These are phyloP conservation scores for Drosophila sp. DNA, from an alignment of 1,140 invertebrate genomes.

Conservation along the genomic window DNA sequence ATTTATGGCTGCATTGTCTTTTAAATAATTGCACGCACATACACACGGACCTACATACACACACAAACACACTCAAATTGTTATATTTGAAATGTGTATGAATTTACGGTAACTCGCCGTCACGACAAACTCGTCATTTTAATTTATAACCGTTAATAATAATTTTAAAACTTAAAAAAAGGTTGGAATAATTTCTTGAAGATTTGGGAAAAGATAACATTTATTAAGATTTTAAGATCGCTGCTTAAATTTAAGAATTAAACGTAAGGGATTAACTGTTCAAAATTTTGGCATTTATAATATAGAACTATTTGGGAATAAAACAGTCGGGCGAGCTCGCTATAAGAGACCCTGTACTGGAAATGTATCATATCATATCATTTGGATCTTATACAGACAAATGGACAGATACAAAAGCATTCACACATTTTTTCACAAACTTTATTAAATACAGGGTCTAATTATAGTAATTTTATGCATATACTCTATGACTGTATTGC, in stretches of 20 bases:
- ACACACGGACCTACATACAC: conserved; percentile 44
- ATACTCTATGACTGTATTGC: conserved; percentile 4
- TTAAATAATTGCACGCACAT: conserved; percentile 81
- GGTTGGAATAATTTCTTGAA: neutral
- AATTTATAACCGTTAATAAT: conserved; percentile 52
- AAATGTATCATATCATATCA: too few species aligned
- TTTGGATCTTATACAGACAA: too few species aligned
- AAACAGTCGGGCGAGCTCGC: too few species aligned
- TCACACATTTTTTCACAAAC: too few species aligned
- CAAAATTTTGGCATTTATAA: conserved; percentile 19
- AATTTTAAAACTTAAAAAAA: neutral
- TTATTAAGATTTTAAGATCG: conserved; percentile 1
- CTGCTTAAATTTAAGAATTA: neutral
- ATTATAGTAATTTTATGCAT: conserved; percentile 9
- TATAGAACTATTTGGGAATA: neutral
- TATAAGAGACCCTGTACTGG: too few species aligned
- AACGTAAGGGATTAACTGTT: conserved; percentile 2
- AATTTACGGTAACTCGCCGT: conserved; percentile 67
- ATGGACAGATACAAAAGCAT: too few species aligned
- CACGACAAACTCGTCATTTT: conserved; percentile 25
- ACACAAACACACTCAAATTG: conserved; percentile 33
- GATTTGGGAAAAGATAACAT: neutral
- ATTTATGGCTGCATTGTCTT: conserved; percentile 82
- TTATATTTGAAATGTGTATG: conserved; percentile 60
- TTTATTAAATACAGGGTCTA: too few species aligned